Evolutionary conservation across 2,888 invertebrate genomes (phyloP).

Genomic region (Lasioglossum morio): DNA sequence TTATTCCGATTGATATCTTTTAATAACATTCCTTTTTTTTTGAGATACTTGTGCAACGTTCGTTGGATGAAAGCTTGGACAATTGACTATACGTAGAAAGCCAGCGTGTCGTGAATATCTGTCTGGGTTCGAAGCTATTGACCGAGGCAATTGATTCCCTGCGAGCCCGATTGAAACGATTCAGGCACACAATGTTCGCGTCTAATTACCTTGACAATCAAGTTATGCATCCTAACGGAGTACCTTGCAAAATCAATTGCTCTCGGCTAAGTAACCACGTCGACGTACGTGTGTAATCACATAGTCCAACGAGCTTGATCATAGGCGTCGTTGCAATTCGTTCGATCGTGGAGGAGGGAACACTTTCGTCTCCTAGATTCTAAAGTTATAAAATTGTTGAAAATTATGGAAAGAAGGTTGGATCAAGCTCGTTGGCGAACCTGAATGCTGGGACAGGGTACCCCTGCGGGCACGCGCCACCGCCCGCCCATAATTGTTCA

Average conservation of each 20-base stretch:
- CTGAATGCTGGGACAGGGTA: slow-evolving; percentile 99
- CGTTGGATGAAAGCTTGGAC: too few relatives aligned
- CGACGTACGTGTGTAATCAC: slow-evolving; percentile 69
- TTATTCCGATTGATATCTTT: neutral
- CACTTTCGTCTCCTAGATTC: too few relatives aligned
- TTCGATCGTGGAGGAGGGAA: neutral
- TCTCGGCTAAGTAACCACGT: slow-evolving; percentile 53
- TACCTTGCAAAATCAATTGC: slow-evolving; percentile 57
- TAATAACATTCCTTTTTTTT: neutral
- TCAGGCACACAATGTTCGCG: neutral
- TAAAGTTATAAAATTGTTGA: too few relatives aligned
- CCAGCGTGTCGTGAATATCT: slow-evolving; percentile 4
- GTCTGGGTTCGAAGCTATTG: slow-evolving; percentile 64
- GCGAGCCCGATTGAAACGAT: slow-evolving; percentile 21
- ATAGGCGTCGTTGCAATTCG: neutral
- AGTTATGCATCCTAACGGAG: neutral
- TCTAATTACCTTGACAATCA: slow-evolving; percentile 7
- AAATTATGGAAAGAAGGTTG: neutral
- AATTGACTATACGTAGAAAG: neutral
- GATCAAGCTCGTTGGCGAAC: slow-evolving; percentile 86
- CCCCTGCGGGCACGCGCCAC: slow-evolving; percentile 88
- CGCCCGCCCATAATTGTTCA: slow-evolving; percentile 73
- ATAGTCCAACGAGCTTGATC: slow-evolving; percentile 73
- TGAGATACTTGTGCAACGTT: neutral
- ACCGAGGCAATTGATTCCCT: slow-evolving; percentile 65